Evolutionary conservation across 1,140 invertebrate species (phyloP), one percentile per base, ranked within the genome.

Genomic region (Megalonaias nervosa): DNA sequence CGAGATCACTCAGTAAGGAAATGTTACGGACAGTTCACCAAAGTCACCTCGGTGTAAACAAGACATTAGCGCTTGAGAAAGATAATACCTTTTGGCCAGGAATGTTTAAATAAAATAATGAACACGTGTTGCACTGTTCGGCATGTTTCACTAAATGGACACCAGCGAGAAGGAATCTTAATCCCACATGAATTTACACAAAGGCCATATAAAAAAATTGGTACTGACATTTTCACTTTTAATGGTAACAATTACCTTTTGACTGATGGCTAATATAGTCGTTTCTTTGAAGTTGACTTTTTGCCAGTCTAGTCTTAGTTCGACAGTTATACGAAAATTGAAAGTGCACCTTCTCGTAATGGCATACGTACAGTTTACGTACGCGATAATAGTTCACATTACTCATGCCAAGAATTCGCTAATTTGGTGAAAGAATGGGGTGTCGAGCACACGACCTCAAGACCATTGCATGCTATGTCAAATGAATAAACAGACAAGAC

Each of bases 71-170:
- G 23, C 38, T 67, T 56, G 79, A 80, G 12, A 66, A 75, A 62
- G 64, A 79, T 19, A 60, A 65, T 2, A 17, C 86, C 26, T 87
- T 76, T 61, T 85, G 82, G 84, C 79, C 79, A 56, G 79, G 79
- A 19, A 80, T 86, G 72, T 59, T 59, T n/a, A 77, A 77, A 55
- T 74, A 85, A 19, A 84, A 84, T 26, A 73, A 79, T 56, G 69
- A 85, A 48, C 64, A 73, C n/a, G 73, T 85, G 14, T 59, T 57
- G 16, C 71, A 77, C 13, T 86, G 83, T 66, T 19, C 58, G 9
- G 59, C 71, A 17, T 85, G 82, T 80, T 48, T 71, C 26, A 76
- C 78, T 58, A 60, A 78, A 70, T 75, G 62, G 66, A 73, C 59
- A 55, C 71, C n/a, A 79, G 74, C 60, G 2, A 62, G 5, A 79